Base-by-base conservation (phyloP, 2,888 invertebrate species). In the Lysandra coridon region DNA sequence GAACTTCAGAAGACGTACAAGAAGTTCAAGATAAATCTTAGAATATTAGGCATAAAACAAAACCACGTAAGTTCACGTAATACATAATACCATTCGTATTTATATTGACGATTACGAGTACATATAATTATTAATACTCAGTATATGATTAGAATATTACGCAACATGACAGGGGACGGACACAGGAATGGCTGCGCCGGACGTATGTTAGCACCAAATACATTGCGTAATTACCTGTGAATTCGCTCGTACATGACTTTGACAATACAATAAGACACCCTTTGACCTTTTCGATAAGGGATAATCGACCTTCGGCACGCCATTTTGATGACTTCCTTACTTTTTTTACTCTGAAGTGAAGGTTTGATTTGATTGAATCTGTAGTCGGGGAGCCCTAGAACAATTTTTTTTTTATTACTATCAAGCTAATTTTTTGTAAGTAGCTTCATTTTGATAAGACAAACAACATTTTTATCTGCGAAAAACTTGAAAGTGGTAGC, bases 111-210 rank as follows among this genome's bases (percentile, higher is more conserved):
- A 74, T 69, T 74, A 74, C 2, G 23, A 74, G 37, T 74, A 74
- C 44, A 53, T 17, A 44, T 44, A 30, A 76, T 33, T 76, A 76
- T 57, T 76, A 76, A 57, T 76, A 76, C 57, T 76, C 57, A 7
- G 7, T 17, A 33, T 76, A 76, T 76, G 76, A 37, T 57, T 76
- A 76, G 76, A 57, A 76, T 69, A 69, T 76, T 75, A 53, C 30
- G 53, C 57, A 57, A 76, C 33, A 76, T 30, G 14, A 33, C 7
- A 7, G 2, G 14, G 76, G 76, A 12, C 33, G 49, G 30, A 57
- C 30, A 33, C 14, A 30, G 75, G 30, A 57, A 5, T 2, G 49
- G 30, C 53, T 76, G 76, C 7, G 6, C 33, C 53, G 30, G 76
- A 76, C 57, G 33, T 17, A 33, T 76, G 76, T 57, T 57, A 53